A percentile compares a stretch with the other conserved stretches of the same genome.
Conservation (phyloP, 2,888 invertebrate species). For the Leptinotarsa peninsularis region DNA sequence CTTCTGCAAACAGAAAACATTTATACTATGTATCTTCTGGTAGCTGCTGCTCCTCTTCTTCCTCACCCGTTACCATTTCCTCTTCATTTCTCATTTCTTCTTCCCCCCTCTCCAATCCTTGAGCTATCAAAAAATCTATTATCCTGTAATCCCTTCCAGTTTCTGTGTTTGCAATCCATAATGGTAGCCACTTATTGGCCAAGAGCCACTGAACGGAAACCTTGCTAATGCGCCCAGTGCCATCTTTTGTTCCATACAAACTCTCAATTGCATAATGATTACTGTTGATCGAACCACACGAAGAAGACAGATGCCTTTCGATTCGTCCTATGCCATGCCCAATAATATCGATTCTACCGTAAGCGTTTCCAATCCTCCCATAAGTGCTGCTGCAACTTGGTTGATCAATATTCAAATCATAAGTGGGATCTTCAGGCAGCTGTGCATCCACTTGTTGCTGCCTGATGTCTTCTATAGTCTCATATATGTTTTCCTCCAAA, state of each 20-base stretch:
- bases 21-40: slow-evolving; percentile 14
- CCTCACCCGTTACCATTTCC: slow-evolving; percentile 42
- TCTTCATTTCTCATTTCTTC: slow-evolving; percentile 49
- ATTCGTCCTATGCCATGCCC: slow-evolving; percentile 69
- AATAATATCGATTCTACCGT: slow-evolving; percentile 70
- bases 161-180: slow-evolving; percentile 72
- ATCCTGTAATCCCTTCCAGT: slow-evolving; percentile 66
- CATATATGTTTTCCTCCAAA: slow-evolving; percentile 68
- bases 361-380: slow-evolving; percentile 66
- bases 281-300: slow-evolving; percentile 72
- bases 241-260: slow-evolving; percentile 61
- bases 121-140: slow-evolving; percentile 62
- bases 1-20: too few species aligned
- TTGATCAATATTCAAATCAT: slow-evolving; percentile 54
- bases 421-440: slow-evolving; percentile 52
- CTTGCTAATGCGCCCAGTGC: slow-evolving; percentile 70
- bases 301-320: slow-evolving; percentile 73
- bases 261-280: slow-evolving; percentile 67
- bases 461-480: slow-evolving; percentile 69
- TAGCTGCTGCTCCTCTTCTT: slow-evolving; percentile 6
- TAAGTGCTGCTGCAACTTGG: slow-evolving; percentile 61
- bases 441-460: slow-evolving; percentile 43
- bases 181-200: slow-evolving; percentile 75
- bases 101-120: slow-evolving; percentile 56
- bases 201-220: slow-evolving; percentile 76